Base-by-base conservation (phyloP, 2,113 vertebrate species). In the Gadus chalcogrammus region DNA sequence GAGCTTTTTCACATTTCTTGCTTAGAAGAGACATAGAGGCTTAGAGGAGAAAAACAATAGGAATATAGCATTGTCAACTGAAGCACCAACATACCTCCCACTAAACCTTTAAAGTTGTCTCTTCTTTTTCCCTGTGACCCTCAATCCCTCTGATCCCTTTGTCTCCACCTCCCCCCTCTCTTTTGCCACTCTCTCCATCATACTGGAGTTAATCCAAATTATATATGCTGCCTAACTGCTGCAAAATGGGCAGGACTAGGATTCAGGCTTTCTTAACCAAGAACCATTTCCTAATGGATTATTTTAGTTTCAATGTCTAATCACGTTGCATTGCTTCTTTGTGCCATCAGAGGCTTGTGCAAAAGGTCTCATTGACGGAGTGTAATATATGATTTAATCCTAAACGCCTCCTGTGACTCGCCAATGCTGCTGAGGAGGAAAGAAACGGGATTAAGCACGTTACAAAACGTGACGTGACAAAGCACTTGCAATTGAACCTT, bases 191-290 rank as follows among this genome's bases (percentile, higher is more conserved):
- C 75, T 61, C 64, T 61, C 62, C 74, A 77, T 84, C 76, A 74
- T 74, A 71, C 78, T 77, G 68, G 83, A 88, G 84, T 85, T 91
- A 88, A 89, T 91, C 90, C 86, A 72, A 75, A 89, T 90, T 91
- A 90, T 86, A 81, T 84, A 85, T 59, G 71, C 79, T 63, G 68
- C 76, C 75, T 85, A 85, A 86, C 71, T 80, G 77, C 67, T 79
- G 80, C 80, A 83, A 77, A 82, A 89, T 80, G 80, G 83, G 42
- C 7, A 48, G 42, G 65, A 78, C 73, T 76, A 69, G 35, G 62
- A 61, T 79, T 84, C 83, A 88, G 84, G 61, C 62, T 78, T 84
- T 89, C 90, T 88, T 78, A 79, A 67, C 0, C 70, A 79, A 82
- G 75, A 86, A 81, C 82, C 61, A 68, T 79, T 91, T 87, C 80